A percentile compares a stretch with the other conserved stretches of the same genome.
Conservation (phyloP, 2,888 invertebrate species). For the Xanthorhoe spadicearia region DNA sequence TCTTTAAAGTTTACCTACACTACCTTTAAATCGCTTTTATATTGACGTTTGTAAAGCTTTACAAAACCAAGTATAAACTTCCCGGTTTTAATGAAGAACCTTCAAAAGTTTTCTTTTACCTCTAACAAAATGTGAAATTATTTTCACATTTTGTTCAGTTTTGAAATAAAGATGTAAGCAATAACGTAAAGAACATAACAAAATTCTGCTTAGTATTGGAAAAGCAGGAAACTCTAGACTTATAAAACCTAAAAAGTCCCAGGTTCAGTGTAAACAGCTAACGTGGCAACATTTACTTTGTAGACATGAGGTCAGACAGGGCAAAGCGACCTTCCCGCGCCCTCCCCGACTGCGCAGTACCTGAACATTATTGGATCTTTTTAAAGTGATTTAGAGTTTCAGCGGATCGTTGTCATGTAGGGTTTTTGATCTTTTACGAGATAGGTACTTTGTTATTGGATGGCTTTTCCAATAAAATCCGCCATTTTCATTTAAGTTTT, state of each 20-base stretch:
- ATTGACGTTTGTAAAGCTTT: background rate
- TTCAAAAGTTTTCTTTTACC: background rate
- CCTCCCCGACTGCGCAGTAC: constrained; percentile 43
- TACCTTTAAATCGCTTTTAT: background rate
- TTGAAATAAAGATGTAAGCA: background rate
- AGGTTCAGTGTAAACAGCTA: constrained; percentile 19
- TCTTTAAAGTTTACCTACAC: background rate
- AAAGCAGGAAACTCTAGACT: constrained; percentile 1
- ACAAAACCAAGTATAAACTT: background rate
- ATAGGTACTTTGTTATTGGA: background rate
- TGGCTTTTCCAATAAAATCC: too few relatives aligned
- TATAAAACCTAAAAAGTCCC: constrained; percentile 13
- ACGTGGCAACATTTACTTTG: constrained; percentile 28
- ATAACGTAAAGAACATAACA: background rate
- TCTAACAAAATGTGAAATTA: background rate
- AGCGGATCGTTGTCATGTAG: background rate
- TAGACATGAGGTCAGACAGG: constrained; percentile 42
- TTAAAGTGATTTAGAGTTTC: constrained; percentile 21
- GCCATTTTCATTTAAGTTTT: too few relatives aligned
- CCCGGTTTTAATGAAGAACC: background rate
- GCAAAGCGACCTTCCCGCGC: constrained; percentile 40
- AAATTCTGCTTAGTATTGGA: background rate
- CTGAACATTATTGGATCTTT: constrained; percentile 35
- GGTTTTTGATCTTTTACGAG: background rate
- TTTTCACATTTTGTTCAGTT: background rate